Percentiles rank a stretch among this genome's conserved stretches.
Conservation (phyloP, 2,797 vertebrate genomes). For the Cossypha heuglini region DNA sequence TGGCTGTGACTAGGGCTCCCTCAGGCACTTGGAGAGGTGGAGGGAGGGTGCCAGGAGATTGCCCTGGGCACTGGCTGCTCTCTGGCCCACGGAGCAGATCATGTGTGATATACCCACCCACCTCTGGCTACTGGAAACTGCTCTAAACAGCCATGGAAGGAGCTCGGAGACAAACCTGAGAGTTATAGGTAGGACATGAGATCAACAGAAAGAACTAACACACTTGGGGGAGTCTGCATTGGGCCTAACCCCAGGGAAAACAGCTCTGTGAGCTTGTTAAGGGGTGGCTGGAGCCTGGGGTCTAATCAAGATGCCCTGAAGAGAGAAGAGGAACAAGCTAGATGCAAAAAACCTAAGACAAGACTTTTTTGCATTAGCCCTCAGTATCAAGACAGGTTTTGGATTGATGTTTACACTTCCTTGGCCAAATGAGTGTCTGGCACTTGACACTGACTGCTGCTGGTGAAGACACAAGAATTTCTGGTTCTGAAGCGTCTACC, state of each 20-base stretch:
- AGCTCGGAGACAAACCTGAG: neutral
- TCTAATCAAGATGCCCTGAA: neutral
- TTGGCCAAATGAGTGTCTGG: neutral
- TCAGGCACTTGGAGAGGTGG: neutral
- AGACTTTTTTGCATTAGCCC: neutral
- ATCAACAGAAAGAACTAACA: neutral
- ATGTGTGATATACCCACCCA: neutral
- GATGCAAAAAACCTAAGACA: neutral
- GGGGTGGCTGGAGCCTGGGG: neutral
- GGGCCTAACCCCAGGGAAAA: neutral
- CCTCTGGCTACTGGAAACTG: neutral
- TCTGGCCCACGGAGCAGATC: neutral
- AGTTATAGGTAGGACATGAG: neutral
- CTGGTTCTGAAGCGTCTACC: neutral
- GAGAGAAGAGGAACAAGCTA: neutral
- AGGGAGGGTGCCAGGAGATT: neutral
- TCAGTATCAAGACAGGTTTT: conserved; percentile 4
- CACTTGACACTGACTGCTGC: neutral
- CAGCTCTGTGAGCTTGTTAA: neutral
- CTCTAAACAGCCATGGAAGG: neutral
- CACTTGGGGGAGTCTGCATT: neutral
- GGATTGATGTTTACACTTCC: neutral
- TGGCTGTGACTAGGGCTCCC: neutral
- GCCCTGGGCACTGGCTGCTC: neutral
- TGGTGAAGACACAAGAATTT: neutral